These are phyloP conservation scores for Acyrthosiphon pisum DNA, from an alignment of 1,140 invertebrate genomes.

Conservation along the genomic window DNA sequence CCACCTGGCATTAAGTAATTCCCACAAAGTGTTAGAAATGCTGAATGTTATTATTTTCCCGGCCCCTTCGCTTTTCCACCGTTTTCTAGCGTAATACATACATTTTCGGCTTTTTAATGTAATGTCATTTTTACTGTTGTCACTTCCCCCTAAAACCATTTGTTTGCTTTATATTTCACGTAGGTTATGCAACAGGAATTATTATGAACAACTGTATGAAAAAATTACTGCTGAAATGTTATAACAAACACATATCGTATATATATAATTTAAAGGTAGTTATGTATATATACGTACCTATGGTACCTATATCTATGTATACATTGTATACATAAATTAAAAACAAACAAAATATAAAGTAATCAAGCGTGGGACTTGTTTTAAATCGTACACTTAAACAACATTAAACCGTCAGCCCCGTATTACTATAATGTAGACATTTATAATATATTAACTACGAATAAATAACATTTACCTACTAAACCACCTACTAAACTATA, in stretches of 20 bases:
- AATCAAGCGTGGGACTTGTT: neutral
- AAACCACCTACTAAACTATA: no score
- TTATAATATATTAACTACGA: no score
- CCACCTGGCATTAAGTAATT: conserved; percentile 47
- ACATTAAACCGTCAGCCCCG: neutral
- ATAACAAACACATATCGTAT: neutral
- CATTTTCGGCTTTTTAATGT: neutral
- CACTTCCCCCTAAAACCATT: conserved; percentile 14
- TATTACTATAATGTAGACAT: neutral
- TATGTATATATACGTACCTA: no score
- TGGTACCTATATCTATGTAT: neutral
- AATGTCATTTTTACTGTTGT: conserved; percentile 16
- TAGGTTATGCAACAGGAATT: neutral
- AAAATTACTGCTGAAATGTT: neutral
- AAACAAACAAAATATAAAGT: neutral
- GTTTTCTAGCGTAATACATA: neutral
- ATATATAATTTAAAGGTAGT: neutral
- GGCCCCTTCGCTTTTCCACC: neutral
- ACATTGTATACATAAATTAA: neutral
- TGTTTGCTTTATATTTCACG: conserved; percentile 11
- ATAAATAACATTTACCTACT: no score
- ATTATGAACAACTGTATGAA: neutral
- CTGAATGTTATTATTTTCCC: conserved; percentile 15
- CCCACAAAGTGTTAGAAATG: conserved; percentile 28
- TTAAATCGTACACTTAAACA: neutral